A percentile compares a stretch with the other conserved stretches of the same genome.
phyloP scores from a whole-genome alignment of 2,113 vertebrate species.

The Microcebus griseorufus region DNA sequence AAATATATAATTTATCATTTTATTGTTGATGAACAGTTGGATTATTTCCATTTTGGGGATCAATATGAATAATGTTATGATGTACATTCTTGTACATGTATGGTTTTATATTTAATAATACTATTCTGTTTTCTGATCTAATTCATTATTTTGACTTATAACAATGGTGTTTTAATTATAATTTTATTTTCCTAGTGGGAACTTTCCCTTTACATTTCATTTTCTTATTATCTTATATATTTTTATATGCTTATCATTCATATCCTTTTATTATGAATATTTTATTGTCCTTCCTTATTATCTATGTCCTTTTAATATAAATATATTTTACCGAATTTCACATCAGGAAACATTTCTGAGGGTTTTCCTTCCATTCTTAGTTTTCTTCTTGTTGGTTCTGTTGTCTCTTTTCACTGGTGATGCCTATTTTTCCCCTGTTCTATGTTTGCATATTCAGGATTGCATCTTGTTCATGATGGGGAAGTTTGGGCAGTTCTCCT shows the following conservation, averaged over 20 bases:
- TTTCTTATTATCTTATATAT: neutral
- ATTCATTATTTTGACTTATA: neutral
- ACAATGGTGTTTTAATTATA: neutral
- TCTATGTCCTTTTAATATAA: neutral
- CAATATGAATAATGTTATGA: neutral
- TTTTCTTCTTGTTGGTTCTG: neutral
- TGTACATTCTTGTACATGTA: neutral
- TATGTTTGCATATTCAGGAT: neutral
- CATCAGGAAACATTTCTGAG: neutral
- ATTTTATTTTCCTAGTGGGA: neutral
- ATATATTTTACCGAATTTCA: neutral
- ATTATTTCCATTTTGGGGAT: neutral
- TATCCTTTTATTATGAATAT: neutral
- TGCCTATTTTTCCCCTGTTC: fast-evolving
- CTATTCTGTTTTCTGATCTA: neutral
- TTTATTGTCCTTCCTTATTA: neutral
- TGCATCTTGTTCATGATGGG: neutral
- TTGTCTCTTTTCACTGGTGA: neutral
- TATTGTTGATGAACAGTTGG: neutral
- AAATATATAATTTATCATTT: neutral
- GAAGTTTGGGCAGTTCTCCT: neutral
- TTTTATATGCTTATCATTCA: neutral
- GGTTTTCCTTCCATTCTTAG: neutral
- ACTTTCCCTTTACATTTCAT: neutral
- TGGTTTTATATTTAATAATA: neutral